Conservation (phyloP, 2,888 invertebrate genomes). For the Nezara viridula region DNA sequence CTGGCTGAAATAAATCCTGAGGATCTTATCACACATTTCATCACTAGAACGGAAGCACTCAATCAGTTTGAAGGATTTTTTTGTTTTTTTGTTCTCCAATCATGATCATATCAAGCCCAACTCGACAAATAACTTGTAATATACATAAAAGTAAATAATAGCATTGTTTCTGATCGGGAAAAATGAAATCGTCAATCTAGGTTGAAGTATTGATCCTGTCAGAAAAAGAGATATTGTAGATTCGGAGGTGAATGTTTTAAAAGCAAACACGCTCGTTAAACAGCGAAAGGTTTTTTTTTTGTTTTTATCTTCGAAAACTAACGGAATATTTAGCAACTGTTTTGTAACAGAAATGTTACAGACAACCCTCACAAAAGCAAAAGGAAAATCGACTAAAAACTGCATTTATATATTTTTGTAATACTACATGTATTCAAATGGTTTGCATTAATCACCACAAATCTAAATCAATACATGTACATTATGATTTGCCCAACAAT, state of each 20-base stretch:
- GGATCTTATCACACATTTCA: background rate
- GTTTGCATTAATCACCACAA: too few species aligned
- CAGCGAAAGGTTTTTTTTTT: background rate
- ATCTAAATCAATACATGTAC: too few species aligned
- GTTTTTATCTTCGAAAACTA: background rate
- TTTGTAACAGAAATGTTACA: background rate
- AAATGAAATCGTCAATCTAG: background rate
- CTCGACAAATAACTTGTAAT: slow-evolving; percentile 14
- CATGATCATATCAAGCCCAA: background rate
- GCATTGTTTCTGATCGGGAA: background rate
- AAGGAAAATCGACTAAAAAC: background rate
- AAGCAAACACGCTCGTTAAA: background rate
- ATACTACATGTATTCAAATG: too few species aligned
- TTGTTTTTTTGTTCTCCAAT: background rate
- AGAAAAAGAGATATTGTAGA: background rate
- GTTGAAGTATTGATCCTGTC: background rate
- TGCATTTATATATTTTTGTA: too few species aligned
- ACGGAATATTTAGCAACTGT: background rate
- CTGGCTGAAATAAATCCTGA: background rate
- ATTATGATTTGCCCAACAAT: too few species aligned
- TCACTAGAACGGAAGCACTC: background rate
- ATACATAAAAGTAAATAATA: background rate
- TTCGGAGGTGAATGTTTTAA: slow-evolving; percentile 2
- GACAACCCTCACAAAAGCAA: background rate
- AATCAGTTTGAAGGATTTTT: background rate